phyloP scores from a whole-genome alignment of 1,140 invertebrate genomes.

The Neoseiulus cucumeris region DNA sequence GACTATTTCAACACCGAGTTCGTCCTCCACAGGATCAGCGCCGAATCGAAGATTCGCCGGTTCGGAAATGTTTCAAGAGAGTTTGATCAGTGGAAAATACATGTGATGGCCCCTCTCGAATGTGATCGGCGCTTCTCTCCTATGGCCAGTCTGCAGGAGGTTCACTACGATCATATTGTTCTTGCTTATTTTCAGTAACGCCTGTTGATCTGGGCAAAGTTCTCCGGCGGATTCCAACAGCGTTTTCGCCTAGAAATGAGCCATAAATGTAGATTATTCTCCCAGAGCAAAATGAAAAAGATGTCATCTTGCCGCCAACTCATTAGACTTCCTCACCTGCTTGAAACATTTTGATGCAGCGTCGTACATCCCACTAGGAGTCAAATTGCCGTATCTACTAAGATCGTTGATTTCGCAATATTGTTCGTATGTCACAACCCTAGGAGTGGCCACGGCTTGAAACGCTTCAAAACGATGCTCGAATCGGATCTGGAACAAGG shows the following conservation, averaged over 20 bases:
- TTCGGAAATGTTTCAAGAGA: neutral
- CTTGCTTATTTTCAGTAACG: slow-evolving; percentile 67
- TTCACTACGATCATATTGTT: slow-evolving; percentile 88
- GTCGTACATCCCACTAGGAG: slow-evolving; percentile 41
- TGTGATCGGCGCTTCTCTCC: slow-evolving; percentile 42
- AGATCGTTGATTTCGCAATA: slow-evolving; percentile 48
- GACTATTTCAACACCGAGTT: no score
- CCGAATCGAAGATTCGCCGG: neutral
- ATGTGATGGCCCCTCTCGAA: neutral
- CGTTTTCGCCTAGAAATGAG: slow-evolving; percentile 12
- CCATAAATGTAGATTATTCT: neutral
- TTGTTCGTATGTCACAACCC: slow-evolving; percentile 66
- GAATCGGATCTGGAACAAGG: slow-evolving; percentile 41
- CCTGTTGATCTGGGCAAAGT: slow-evolving; percentile 39
- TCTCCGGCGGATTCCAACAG: slow-evolving; percentile 25
- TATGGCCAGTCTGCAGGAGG: slow-evolving; percentile 68
- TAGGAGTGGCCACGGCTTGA: slow-evolving; percentile 59
- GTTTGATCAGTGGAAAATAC: neutral
- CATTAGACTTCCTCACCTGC: slow-evolving; percentile 42
- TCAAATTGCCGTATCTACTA: slow-evolving; percentile 28
- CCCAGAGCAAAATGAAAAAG: neutral
- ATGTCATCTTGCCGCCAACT: neutral
- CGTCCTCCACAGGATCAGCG: neutral
- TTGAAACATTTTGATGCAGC: slow-evolving; percentile 74
- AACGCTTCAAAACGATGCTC: slow-evolving; percentile 82